phyloP scores from a whole-genome alignment of 2,113 vertebrate species.

The Platichthys flesus region DNA sequence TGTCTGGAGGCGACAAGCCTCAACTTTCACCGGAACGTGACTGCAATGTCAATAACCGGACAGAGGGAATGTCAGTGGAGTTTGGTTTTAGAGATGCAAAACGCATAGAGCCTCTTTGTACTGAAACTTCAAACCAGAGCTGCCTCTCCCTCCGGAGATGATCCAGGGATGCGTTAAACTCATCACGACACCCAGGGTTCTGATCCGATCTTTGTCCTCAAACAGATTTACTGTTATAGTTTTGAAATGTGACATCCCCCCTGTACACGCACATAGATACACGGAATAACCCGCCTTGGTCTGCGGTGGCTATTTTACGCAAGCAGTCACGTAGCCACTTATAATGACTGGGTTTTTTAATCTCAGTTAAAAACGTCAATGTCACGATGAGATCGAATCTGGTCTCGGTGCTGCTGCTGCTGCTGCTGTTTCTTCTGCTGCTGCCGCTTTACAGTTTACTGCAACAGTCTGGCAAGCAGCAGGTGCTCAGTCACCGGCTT shows the following conservation, averaged over 20 bases:
- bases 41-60: conserved; percentile 77
- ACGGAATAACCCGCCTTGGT: conserved; percentile 7
- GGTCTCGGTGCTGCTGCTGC: conserved; percentile 9
- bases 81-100: conserved; percentile 70
- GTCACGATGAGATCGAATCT: conserved; percentile 48
- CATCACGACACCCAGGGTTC: not conserved
- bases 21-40: conserved; percentile 84
- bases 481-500: conserved; percentile 77
- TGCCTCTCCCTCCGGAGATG: not conserved
- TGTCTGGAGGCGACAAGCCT: conserved; percentile 71
- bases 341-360: conserved; percentile 24
- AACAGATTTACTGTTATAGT: conserved; percentile 18
- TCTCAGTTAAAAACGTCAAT: conserved; percentile 68
- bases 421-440: conserved; percentile 29
- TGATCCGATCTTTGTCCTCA: conserved; percentile 1
- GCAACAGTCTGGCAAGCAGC: conserved; percentile 81
- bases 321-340: conserved; percentile 2
- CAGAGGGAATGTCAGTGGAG: conserved; percentile 61
- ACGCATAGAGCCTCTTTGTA: conserved; percentile 77
- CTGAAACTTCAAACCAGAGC: conserved; percentile 63
- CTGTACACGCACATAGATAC: not conserved
- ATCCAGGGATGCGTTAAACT: conserved; percentile 28
- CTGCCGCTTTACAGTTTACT: conserved; percentile 69
- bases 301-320: not conserved
- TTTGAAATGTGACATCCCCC: conserved; percentile 4